Evolutionary conservation across 2,888 invertebrate genomes (phyloP).

Genomic region (Sinohyriopsis cumingii): DNA sequence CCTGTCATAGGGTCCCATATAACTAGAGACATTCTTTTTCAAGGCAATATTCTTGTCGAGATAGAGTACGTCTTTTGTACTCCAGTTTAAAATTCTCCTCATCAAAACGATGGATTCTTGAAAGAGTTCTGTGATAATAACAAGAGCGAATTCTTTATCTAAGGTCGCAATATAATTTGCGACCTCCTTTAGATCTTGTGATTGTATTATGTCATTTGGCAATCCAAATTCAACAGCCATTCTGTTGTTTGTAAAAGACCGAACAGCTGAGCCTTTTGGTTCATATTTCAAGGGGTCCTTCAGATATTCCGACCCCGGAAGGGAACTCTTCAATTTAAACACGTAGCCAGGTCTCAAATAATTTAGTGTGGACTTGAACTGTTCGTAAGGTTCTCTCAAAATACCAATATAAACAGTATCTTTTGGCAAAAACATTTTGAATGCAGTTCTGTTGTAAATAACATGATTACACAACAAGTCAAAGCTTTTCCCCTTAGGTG

Average conservation of each 20-base stretch:
- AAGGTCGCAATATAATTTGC: constrained; percentile 21
- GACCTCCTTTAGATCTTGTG: constrained; percentile 11
- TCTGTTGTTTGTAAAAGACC: constrained; percentile 36
- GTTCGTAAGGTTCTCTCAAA: constrained; percentile 38
- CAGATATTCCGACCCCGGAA: constrained; percentile 28
- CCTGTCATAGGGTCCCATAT: constrained; percentile 33
- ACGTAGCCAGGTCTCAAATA: constrained; percentile 31
- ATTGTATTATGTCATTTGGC: constrained; percentile 23
- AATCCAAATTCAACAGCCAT: constrained; percentile 39
- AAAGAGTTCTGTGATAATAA: constrained; percentile 39
- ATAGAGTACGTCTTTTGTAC: constrained; percentile 36
- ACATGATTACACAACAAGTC: constrained; percentile 45
- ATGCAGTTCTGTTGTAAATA: constrained; percentile 30
- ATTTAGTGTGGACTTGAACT: constrained; percentile 37
- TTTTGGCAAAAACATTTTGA: constrained; percentile 29
- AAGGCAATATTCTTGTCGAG: constrained; percentile 29
- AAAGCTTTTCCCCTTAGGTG: constrained; percentile 21
- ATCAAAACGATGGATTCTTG: constrained; percentile 40
- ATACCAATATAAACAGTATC: constrained; percentile 42
- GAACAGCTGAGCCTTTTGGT: constrained; percentile 14
- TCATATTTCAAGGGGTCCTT: constrained; percentile 36
- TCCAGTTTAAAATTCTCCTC: constrained; percentile 33
- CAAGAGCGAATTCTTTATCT: constrained; percentile 32
- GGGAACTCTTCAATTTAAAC: constrained; percentile 18
- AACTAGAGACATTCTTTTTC: constrained; percentile 24